These are phyloP conservation scores for Neuroterus valhalla DNA, from an alignment of 1,140 invertebrate species.

Conservation along the genomic window DNA sequence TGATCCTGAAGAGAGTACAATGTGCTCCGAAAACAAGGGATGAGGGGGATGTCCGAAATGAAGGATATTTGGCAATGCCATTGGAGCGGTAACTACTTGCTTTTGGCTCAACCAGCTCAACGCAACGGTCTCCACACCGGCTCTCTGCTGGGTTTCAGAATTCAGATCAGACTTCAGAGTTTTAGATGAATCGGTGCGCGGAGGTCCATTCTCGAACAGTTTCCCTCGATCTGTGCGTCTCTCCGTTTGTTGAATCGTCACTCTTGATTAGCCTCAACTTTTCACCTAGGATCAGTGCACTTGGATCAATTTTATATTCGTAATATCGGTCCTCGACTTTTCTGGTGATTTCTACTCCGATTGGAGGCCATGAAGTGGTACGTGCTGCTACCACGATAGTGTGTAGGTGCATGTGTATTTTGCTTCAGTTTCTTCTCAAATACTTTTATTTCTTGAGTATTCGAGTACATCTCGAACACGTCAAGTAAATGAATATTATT, in stretches of 20 bases:
- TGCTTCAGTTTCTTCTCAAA: not conserved
- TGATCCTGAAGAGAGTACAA: not conserved
- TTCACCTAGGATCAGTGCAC: not conserved
- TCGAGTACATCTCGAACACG: not conserved
- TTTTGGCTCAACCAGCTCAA: constrained; percentile 1
- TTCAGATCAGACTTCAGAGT: constrained; percentile 5
- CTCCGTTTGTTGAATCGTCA: not conserved
- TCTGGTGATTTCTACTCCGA: not conserved
- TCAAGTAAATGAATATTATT: too few species aligned
- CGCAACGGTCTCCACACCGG: not conserved
- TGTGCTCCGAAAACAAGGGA: constrained; percentile 4
- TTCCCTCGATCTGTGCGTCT: not conserved
- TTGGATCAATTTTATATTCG: not conserved
- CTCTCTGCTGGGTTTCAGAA: constrained; percentile 17
- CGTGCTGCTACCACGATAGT: not conserved
- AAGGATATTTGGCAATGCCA: constrained; percentile 36
- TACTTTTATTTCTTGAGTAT: not conserved
- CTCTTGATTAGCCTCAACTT: not conserved
- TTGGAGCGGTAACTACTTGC: constrained; percentile 41
- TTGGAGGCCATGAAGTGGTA: constrained; percentile 37
- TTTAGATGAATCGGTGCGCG: constrained; percentile 29
- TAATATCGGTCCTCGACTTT: not conserved
- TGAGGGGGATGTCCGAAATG: constrained; percentile 29
- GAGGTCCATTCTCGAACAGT: constrained; percentile 15
- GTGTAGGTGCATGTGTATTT: not conserved